Evolutionary conservation across 2,888 invertebrate species (phyloP), one percentile per base, ranked within the genome.

Genomic region (Pelosia muscerda): DNA sequence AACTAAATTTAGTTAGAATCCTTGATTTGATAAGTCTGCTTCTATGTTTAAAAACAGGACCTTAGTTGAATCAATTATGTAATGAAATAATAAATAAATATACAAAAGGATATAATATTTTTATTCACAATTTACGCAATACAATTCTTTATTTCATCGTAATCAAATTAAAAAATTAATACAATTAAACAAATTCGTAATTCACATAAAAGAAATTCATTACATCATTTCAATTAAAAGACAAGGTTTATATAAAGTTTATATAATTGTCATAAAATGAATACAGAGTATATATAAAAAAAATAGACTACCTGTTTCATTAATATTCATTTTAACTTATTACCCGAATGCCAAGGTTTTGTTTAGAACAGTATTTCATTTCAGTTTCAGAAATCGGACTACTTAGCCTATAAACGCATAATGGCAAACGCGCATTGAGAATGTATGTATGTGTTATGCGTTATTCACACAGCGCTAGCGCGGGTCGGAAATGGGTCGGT

Each of bases 41-140:
- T 59, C 22, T 59, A n/a, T 22, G n/a, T 38, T 11, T n/a, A 34
- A 59, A 59, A 59, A 31, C 59, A 59, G 59, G 6, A 57, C 4
- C 34, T 38, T 59, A 59, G n/a, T 59, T 59, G 23, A 59, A 59
- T 59, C 13, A n/a, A 34, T 59, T 31, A n/a, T 49, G 49, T 49
- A 49, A 49, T 49, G n/a, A n/a, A 49, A 49, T 49, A 49, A 49
- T 49, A 49, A 49, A 49, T 49, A 57, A 57, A 28, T 28, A 28
- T 28, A 28, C 26, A 57, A n/a, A n/a, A n/a, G 28, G 2, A 57
- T 28, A 28, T 28, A n/a, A 57, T 26, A 57, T 57, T 57, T 59
- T 59, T 59, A 59, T 59, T 59, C 34, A 34, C n/a, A 22, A 59
- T 11, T 59, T 28, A 6, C 26, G 54, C 13, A 28, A 11, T 62